These are phyloP conservation scores for Sturmia bella DNA, from an alignment of 2,888 invertebrate genomes.

Conservation along the genomic window DNA sequence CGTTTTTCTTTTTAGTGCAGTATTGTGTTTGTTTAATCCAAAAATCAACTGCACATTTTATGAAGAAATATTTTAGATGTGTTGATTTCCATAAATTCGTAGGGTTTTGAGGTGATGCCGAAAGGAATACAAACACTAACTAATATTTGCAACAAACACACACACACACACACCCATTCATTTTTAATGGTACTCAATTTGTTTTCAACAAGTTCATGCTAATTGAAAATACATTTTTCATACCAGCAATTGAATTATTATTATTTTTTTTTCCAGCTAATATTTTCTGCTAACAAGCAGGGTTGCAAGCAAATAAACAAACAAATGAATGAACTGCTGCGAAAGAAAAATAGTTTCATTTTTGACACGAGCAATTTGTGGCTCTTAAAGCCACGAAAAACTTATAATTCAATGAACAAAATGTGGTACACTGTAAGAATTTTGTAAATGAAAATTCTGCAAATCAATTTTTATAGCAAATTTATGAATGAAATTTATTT, in stretches of 20 bases:
- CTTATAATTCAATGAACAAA: no score
- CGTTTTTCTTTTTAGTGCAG: background rate
- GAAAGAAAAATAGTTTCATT: background rate
- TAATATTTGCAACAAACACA: background rate
- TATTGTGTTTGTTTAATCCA: conserved; percentile 10
- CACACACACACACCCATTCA: background rate
- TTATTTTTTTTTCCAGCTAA: background rate
- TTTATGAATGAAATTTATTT: no score
- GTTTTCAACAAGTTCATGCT: conserved; percentile 49
- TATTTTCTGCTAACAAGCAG: background rate
- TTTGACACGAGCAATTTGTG: conserved; percentile 1
- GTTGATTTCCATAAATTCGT: conserved; percentile 30
- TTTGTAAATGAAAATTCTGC: no score
- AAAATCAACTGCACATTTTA: conserved; percentile 47
- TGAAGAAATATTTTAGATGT: conserved; percentile 14
- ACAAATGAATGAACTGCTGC: background rate
- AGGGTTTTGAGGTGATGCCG: conserved; percentile 1
- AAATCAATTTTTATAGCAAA: no score
- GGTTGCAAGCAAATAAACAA: background rate
- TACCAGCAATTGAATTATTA: background rate
- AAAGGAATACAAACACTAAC: conserved; percentile 19
- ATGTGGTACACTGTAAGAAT: no score
- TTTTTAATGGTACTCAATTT: conserved; percentile 35
- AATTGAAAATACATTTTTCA: conserved; percentile 43
- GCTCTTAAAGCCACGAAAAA: no score